Evolutionary conservation across 2,797 vertebrate species (phyloP).

Genomic region (Tokudaia muenninki): DNA sequence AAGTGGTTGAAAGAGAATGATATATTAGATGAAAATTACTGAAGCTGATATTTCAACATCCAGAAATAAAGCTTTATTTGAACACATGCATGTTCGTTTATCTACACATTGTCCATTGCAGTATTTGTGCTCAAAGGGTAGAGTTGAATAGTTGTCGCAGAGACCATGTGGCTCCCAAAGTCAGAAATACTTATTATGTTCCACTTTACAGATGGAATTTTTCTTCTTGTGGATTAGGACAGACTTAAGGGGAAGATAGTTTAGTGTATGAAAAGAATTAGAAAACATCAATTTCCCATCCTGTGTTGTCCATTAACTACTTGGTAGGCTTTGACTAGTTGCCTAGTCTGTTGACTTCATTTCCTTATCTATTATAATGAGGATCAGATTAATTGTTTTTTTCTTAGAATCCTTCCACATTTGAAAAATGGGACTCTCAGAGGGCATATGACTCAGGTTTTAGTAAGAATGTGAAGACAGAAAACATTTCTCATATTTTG

Average conservation of each 20-base stretch:
- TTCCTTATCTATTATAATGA: slow-evolving; percentile 34
- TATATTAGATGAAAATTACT: slow-evolving; percentile 2
- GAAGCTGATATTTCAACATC: not conserved
- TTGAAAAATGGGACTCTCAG: slow-evolving; percentile 36
- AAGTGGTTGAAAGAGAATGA: slow-evolving; percentile 26
- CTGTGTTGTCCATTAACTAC: not conserved
- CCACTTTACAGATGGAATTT: not conserved
- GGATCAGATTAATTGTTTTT: not conserved
- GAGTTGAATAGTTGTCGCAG: not conserved
- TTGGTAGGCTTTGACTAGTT: not conserved
- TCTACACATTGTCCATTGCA: not conserved
- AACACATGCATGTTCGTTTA: not conserved
- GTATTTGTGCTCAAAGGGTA: not conserved
- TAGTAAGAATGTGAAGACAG: slow-evolving; percentile 18
- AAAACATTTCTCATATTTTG: slow-evolving; percentile 48
- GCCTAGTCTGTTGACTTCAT: not conserved
- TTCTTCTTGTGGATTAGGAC: not conserved
- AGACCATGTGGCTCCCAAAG: not conserved
- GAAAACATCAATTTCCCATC: slow-evolving; percentile 17
- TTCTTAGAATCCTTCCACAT: slow-evolving; percentile 37
- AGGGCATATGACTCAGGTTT: not conserved
- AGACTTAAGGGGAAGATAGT: not conserved
- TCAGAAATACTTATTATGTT: not conserved
- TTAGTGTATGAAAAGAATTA: not conserved
- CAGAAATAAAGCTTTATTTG: slow-evolving; percentile 33